phyloP scores from a whole-genome alignment of 1,140 invertebrate genomes.

The Drosophila truncata region DNA sequence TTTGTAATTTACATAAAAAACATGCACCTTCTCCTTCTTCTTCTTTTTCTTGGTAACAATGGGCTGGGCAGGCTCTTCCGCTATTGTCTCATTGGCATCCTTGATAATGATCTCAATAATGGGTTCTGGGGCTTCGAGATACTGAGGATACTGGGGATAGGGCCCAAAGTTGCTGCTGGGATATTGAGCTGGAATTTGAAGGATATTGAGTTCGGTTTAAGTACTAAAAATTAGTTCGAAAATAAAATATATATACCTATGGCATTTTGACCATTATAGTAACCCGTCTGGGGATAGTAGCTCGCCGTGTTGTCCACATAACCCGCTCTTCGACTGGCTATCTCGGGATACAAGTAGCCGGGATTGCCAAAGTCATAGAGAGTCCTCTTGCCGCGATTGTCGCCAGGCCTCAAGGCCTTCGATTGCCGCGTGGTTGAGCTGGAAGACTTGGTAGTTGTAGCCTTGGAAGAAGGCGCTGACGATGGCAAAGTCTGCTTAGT shows the following conservation, averaged over 20 bases:
- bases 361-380: slow-evolving; percentile 80
- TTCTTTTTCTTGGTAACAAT: slow-evolving; percentile 87
- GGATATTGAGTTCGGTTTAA: too few species aligned
- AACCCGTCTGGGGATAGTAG: slow-evolving; percentile 72
- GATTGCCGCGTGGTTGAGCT: slow-evolving; percentile 47
- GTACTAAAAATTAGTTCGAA: too few species aligned
- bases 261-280: slow-evolving; percentile 75
- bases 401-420: slow-evolving; percentile 65
- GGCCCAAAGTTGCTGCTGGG: slow-evolving; percentile 46
- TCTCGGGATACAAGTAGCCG: slow-evolving; percentile 72
- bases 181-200: slow-evolving; percentile 67
- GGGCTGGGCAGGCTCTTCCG: slow-evolving; percentile 88
- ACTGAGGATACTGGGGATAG: slow-evolving; percentile 86
- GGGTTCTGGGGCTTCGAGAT: slow-evolving; percentile 92
- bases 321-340: slow-evolving; percentile 71
- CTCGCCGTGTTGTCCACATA: slow-evolving; percentile 54
- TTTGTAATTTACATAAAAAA: slow-evolving; percentile 95
- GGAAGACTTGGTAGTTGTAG: slow-evolving; percentile 4
- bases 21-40: slow-evolving; percentile 92
- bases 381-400: slow-evolving; percentile 80
- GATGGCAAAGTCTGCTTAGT: slow-evolving; percentile 51
- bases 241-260: slow-evolving; percentile 69
- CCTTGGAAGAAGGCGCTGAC: slow-evolving; percentile 12
- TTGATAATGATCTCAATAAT: slow-evolving; percentile 97
- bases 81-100: slow-evolving; percentile 93